phyloP scores from a whole-genome alignment of 2,888 invertebrate species.

The Tenthredo scrophulariae region DNA sequence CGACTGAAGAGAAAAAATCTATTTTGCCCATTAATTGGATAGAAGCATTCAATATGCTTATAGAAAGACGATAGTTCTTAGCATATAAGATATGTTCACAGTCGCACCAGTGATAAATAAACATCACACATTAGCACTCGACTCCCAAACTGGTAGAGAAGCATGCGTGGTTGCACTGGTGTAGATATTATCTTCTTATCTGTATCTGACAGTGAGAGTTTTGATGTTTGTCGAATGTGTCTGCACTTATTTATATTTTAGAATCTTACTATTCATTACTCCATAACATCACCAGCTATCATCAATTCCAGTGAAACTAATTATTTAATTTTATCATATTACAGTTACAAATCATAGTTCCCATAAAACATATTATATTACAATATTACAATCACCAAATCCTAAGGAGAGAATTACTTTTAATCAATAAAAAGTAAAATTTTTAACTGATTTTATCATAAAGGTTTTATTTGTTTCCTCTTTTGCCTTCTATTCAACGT shows the following conservation, averaged over 20 bases:
- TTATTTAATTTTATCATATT: slow-evolving; percentile 24
- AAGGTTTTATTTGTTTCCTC: neutral
- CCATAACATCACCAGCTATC: slow-evolving; percentile 38
- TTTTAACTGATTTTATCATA: neutral
- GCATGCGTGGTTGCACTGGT: slow-evolving; percentile 76
- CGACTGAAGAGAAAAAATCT: neutral
- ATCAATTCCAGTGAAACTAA: slow-evolving; percentile 13
- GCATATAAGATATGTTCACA: neutral
- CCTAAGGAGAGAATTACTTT: neutral
- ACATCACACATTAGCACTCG: slow-evolving; percentile 61
- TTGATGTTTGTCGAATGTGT: slow-evolving; percentile 77
- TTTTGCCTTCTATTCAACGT: neutral
- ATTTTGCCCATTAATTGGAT: neutral
- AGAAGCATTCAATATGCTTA: slow-evolving; percentile 27
- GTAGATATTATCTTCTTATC: slow-evolving; percentile 70
- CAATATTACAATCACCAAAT: neutral
- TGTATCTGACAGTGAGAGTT: slow-evolving; percentile 78
- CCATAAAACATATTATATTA: neutral
- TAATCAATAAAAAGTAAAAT: neutral
- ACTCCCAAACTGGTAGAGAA: slow-evolving; percentile 68
- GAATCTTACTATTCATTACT: slow-evolving; percentile 56
- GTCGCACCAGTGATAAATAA: slow-evolving; percentile 43
- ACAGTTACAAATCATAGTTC: neutral
- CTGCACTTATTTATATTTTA: slow-evolving; percentile 71
- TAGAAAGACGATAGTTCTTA: slow-evolving; percentile 30